Percentiles rank a stretch among this genome's conserved stretches.
Conservation (phyloP, 2,797 vertebrate species). For the Synanceia verrucosa region DNA sequence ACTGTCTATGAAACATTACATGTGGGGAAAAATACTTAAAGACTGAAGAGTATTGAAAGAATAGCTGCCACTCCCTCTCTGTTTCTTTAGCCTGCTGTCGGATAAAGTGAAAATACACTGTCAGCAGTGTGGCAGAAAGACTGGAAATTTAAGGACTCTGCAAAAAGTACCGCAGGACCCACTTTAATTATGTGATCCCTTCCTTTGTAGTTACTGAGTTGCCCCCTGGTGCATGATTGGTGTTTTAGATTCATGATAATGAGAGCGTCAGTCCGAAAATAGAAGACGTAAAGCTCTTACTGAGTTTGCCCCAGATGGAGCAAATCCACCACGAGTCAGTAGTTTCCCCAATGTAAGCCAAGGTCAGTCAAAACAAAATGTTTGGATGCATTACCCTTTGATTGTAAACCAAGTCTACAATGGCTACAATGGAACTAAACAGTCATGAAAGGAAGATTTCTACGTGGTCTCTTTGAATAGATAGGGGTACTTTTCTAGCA, state of each 20-base stretch:
- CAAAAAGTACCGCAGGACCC: neutral
- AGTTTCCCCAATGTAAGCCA: neutral
- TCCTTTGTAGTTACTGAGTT: constrained; percentile 2
- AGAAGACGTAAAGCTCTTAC: neutral
- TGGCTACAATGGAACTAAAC: constrained; percentile 6
- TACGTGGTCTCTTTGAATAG: neutral
- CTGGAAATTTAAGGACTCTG: constrained; percentile 17
- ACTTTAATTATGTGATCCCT: constrained; percentile 8
- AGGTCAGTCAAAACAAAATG: neutral
- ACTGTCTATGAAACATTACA: neutral
- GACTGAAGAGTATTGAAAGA: neutral
- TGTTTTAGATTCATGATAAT: constrained; percentile 35
- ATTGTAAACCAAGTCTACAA: neutral
- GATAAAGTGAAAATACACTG: constrained; percentile 1
- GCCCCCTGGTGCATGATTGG: neutral
- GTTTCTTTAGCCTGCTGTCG: neutral
- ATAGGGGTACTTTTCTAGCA: neutral
- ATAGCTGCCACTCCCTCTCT: neutral
- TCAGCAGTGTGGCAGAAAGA: neutral
- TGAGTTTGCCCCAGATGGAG: neutral
- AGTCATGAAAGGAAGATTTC: neutral
- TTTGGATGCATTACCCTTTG: neutral
- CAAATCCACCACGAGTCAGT: neutral
- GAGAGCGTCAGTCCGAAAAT: constrained; percentile 32
- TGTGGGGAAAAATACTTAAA: neutral